phyloP scores from a whole-genome alignment of 2,113 vertebrate genomes.

The Triplophysa dalaica region DNA sequence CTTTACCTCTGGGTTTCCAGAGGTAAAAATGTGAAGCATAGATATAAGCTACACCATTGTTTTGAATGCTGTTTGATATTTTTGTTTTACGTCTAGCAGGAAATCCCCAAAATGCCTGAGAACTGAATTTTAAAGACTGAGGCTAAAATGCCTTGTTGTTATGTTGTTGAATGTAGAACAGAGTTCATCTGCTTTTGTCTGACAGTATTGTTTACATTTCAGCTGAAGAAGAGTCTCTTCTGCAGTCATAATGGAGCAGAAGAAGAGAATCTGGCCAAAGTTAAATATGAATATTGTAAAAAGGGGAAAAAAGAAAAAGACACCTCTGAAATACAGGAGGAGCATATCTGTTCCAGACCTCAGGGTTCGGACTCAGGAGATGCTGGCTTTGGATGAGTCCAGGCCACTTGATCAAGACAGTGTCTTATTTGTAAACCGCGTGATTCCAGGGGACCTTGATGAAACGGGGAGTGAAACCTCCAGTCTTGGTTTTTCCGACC shows the following conservation, averaged over 20 bases:
- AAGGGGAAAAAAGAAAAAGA: conserved; percentile 45
- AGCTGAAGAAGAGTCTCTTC: neutral
- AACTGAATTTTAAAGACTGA: too few species aligned
- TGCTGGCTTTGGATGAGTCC: neutral
- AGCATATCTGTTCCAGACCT: conserved; percentile 77
- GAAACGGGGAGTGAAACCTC: conserved; percentile 52
- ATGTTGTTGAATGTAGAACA: too few species aligned
- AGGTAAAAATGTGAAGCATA: too few species aligned
- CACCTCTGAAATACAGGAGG: conserved; percentile 59
- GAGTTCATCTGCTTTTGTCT: neutral
- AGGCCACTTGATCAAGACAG: conserved; percentile 24
- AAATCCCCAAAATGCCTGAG: too few species aligned
- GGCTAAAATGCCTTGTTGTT: too few species aligned
- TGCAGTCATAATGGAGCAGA: conserved; percentile 68
- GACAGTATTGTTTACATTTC: conserved; percentile 27
- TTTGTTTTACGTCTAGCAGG: too few species aligned
- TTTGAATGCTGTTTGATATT: too few species aligned
- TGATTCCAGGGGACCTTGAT: conserved; percentile 51
- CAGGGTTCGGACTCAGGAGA: neutral
- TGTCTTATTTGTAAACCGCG: conserved; percentile 28
- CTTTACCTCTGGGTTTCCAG: too few species aligned
- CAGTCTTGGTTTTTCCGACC: conserved; percentile 43
- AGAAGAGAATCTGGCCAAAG: conserved; percentile 64
- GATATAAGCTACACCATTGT: too few species aligned
- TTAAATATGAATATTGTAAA: conserved; percentile 53